Base-by-base conservation (phyloP, 1,140 invertebrate species). In the Neodiprion fabricii region DNA sequence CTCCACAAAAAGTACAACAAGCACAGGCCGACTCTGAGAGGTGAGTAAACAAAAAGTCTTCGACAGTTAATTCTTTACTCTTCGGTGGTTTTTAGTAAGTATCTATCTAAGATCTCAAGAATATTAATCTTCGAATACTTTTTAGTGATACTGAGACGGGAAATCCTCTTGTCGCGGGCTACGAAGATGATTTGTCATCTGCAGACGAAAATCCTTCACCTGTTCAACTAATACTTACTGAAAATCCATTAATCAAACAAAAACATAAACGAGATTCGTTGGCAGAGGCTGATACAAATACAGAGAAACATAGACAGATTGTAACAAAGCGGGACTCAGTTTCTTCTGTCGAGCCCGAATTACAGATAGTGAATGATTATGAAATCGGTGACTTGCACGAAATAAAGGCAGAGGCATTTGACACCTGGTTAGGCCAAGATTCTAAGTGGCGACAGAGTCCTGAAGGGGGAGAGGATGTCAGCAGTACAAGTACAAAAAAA, bases 101-200 rank as follows among this genome's bases (percentile, higher is more conserved):
- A 50, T 65, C 47, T 72, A 71, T 73, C 75, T 28, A 68, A 70
- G 74, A 70, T 72, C 67, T 68, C 49, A 23, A 48, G 66, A 78
- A 61, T 74, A 74, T 1, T 76, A 72, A 72, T 21, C 71, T 71
- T 72, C 70, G 68, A 68, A 74, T 75, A 79, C 81, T 79, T 79
- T 79, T 90, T 89, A 95, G 94, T 84, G 95, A 96, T 77, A 93
- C 93, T 12, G 95, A 95, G 75, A 91, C 89, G 78, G 91, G 89
- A 9, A 97, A 98, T 91, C 96, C 96, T 47, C 90, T 96, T 83
- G 96, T 98, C 0, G 94, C 94, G 23, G 93, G 93, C 75, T 95
- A 96, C 77, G 94, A 96, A 86, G 96, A 97, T 85, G 96, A 98
- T 85, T 88, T 96, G 66, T 95, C 95, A 73, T 92, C 93, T 1